A percentile compares a stretch with the other conserved stretches of the same genome.
Conservation (phyloP, 1,140 invertebrate genomes). For the Drosophila funebris region DNA sequence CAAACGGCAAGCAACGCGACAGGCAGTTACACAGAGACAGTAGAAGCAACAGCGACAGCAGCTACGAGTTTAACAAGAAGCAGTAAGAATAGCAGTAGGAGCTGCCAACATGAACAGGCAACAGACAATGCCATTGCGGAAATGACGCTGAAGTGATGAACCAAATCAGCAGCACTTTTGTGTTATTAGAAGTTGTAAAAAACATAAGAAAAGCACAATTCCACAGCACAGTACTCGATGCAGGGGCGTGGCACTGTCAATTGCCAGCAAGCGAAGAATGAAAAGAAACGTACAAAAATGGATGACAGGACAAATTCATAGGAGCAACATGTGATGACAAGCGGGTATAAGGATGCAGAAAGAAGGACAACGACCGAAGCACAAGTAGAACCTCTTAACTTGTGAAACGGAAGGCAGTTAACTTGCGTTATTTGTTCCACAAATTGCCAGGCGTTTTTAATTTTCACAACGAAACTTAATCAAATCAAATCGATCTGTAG, state of each 20-base stretch:
- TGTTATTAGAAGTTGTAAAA: slow-evolving; percentile 77
- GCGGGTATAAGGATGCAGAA: neutral
- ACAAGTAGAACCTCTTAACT: neutral
- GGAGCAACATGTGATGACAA: slow-evolving; percentile 60
- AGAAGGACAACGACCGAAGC: too few species aligned
- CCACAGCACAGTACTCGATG: neutral
- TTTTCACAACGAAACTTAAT: slow-evolving; percentile 22
- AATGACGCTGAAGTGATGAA: slow-evolving; percentile 73
- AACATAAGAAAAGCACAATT: slow-evolving; percentile 43
- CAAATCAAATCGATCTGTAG: slow-evolving; percentile 32
- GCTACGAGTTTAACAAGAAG: neutral
- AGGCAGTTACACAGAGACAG: slow-evolving; percentile 12
- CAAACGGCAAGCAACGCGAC: slow-evolving; percentile 24
- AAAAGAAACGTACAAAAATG: slow-evolving; percentile 5
- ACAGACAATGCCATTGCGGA: slow-evolving; percentile 60
- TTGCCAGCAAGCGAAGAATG: slow-evolving; percentile 6
- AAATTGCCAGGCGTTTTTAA: slow-evolving; percentile 47
- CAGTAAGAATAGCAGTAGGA: neutral
- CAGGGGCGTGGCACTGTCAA: slow-evolving; percentile 20
- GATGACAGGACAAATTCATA: slow-evolving; percentile 65
- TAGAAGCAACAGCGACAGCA: neutral
- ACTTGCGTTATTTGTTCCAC: slow-evolving; percentile 21
- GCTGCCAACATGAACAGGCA: neutral
- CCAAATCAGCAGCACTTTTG: slow-evolving; percentile 78
- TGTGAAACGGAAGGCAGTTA: slow-evolving; percentile 11